Conservation (phyloP, 2,888 invertebrate genomes). For the Balanococcus diminutus region DNA sequence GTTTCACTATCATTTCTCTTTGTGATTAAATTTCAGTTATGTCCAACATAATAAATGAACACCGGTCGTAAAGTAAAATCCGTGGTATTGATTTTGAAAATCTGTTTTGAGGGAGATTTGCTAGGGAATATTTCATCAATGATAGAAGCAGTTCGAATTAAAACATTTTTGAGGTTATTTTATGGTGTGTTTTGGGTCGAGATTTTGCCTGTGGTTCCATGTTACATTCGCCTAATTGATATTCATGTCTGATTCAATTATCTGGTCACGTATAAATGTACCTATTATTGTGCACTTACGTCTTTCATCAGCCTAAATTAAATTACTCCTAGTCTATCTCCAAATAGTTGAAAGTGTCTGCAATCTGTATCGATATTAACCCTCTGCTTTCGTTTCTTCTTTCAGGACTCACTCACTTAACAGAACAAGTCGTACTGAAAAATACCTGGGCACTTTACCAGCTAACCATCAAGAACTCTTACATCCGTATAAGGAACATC, state of each 20-base stretch:
- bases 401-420: constrained; percentile 72
- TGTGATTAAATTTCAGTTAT: not conserved
- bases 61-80: not conserved
- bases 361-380: not conserved
- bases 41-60: not conserved
- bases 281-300: not conserved
- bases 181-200: not conserved
- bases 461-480: constrained; percentile 77
- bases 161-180: not conserved
- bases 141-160: not conserved
- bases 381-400: constrained; percentile 56
- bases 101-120: not conserved
- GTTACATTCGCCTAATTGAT: not conserved
- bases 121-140: not conserved
- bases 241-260: not conserved
- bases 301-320: not conserved
- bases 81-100: not conserved
- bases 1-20: constrained; percentile 30
- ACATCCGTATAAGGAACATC: constrained; percentile 75
- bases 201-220: not conserved
- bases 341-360: not conserved
- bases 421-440: constrained; percentile 76
- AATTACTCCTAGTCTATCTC: not conserved
- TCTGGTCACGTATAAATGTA: not conserved
- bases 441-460: constrained; percentile 75